A percentile compares a stretch with the other conserved stretches of the same genome.
These are phyloP conservation scores for Onychostruthus taczanowskii DNA, from an alignment of 2,113 vertebrate genomes.

Conservation along the genomic window DNA sequence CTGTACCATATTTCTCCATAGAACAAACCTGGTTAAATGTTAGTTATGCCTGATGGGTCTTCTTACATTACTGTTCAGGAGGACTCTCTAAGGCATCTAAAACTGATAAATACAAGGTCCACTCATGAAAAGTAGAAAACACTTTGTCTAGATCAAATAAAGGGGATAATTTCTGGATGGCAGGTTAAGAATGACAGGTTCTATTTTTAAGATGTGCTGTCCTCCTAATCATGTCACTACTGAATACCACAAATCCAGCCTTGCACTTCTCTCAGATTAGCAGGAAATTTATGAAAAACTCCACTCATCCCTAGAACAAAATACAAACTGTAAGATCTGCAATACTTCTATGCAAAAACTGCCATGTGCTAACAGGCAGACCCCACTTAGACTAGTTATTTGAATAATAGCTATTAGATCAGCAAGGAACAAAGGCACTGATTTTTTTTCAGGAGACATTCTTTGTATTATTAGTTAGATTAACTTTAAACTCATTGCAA, in stretches of 20 bases:
- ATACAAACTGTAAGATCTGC: neutral
- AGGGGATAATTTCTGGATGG: neutral
- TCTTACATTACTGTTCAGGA: neutral
- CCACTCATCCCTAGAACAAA: neutral
- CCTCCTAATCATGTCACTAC: accelerated
- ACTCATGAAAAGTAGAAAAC: neutral
- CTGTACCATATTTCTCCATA: neutral
- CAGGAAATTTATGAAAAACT: neutral
- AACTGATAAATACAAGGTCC: neutral
- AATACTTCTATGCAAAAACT: neutral
- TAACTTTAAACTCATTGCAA: slow-evolving; percentile 2
- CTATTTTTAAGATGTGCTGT: neutral
- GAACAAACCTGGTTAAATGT: neutral
- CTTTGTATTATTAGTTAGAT: neutral
- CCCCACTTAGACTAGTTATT: neutral
- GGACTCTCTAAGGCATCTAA: neutral
- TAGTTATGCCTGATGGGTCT: neutral
- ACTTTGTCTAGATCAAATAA: neutral
- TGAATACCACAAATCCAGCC: neutral
- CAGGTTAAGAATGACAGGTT: neutral
- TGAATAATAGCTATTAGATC: neutral
- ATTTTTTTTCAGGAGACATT: neutral
- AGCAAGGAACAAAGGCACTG: neutral
- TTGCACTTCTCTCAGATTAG: neutral
- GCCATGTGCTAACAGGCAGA: neutral